Evolutionary conservation across 1,140 invertebrate genomes (phyloP), one percentile per base, ranked within the genome.

Genomic region (Drosophila elegans): DNA sequence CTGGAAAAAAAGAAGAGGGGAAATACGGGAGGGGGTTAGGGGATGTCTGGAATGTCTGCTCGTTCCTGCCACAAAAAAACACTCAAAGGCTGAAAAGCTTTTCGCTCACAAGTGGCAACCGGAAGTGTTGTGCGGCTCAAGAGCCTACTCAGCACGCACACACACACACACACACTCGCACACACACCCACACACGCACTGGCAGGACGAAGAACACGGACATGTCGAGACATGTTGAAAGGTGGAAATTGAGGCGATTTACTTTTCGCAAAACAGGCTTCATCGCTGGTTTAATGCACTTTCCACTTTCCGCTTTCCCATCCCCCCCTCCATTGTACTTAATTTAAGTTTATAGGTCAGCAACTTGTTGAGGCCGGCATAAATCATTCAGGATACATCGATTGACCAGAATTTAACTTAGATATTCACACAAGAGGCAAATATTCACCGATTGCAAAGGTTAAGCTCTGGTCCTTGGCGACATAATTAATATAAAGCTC

Each of bases 231-330:
- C 76, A 88, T 88, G 84, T 89, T 89, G 84, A 89, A 80, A 88
- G 84, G 80, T 88, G 84, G 84, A 88, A 88, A 88, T 88, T 80
- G 84, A 83, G 73, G 84, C 84, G 80, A 88, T 89, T 88, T 88
- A 78, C 68, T 71, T 77, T 79, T 67, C 38, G 13, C 42, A 61
- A 78, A 73, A 84, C 68, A 64, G 79, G 73, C 62, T 80, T 55
- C 66, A 64, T 61, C 46, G 67, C 59, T 63, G 63, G 54, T 64
- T 62, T 61, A 71, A 62, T 76, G 53, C 59, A 67, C 74, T 71
- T 68, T 48, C 46, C 25, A 61, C 48, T 11, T 52, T 27, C 34
- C 5, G 4, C 10, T 3, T 39, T 51, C 5, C 11, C 7, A 25
- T n/a, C 16, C 16, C 3, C 4, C 16, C 21, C 2, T 1, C 1